These are phyloP conservation scores for Takifugu rubripes DNA, from an alignment of 2,797 vertebrate species.

Conservation along the genomic window DNA sequence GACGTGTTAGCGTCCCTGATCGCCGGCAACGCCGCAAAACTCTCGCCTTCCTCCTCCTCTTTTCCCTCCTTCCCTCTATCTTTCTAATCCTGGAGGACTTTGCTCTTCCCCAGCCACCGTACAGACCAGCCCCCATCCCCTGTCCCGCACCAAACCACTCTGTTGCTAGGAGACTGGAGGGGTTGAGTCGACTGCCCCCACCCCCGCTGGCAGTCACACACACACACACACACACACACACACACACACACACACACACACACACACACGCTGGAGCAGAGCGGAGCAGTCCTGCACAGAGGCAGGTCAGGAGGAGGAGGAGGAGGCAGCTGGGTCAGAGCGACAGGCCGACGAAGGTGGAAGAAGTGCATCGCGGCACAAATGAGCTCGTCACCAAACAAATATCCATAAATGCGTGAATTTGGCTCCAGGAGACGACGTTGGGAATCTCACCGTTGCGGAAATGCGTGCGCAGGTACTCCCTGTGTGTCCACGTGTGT, in stretches of 20 bases:
- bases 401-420: too few species aligned
- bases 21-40: conserved; percentile 62
- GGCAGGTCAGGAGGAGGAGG: conserved; percentile 67
- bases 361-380: conserved; percentile 50
- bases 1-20: conserved; percentile 74
- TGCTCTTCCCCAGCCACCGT: conserved; percentile 73
- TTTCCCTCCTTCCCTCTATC: conserved; percentile 50
- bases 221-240: conserved; percentile 24
- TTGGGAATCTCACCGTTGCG: too few species aligned
- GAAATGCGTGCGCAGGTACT: conserved; percentile 21
- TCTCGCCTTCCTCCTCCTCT: conserved; percentile 40
- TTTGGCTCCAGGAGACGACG: background rate
- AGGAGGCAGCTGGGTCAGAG: conserved; percentile 75
- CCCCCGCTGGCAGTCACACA: conserved; percentile 71
- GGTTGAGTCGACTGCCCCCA: conserved; percentile 78
- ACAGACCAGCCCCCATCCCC: conserved; percentile 73
- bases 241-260: conserved; percentile 36
- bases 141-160: conserved; percentile 83
- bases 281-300: conserved; percentile 68
- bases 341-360: conserved; percentile 51
- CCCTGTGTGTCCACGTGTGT: conserved; percentile 12
- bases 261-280: conserved; percentile 49
- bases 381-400: conserved; percentile 31
- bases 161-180: conserved; percentile 86
- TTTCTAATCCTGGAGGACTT: conserved; percentile 75